Base-by-base conservation (phyloP, 2,888 invertebrate genomes). In the Sinelater perroti region DNA sequence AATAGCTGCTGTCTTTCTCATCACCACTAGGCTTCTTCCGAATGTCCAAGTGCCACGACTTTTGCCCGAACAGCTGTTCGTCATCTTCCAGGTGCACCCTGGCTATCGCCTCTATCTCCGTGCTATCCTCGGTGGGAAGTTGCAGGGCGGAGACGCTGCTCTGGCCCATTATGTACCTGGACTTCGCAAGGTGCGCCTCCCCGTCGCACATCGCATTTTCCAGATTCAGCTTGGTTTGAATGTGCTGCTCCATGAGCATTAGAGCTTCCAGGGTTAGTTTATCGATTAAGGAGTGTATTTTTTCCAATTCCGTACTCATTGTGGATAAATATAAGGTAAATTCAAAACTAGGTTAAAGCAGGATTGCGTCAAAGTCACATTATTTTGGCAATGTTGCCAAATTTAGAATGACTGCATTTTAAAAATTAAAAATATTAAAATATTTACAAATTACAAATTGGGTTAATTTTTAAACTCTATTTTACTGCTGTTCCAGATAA, bases 151-250 rank as follows among this genome's bases (percentile, higher is more conserved):
- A 87, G 3, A 93, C 86, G 5, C 84, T 84, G 65, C 84, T 87
- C 56, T 88, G 88, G 0, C 93, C 93, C 80, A 90, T 85, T 42
- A 92, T 89, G 67, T 92, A 91, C 45, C 91, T 83, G 1, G 87
- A 81, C 73, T 93, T 92, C 0, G 92, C 92, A 38, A 93, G 76
- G 66, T 90, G 85, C 35, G 87, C 82, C 72, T 87, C 86, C 0
- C 91, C 93, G 66, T 84, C 84, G 50, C 87, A 85, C 66, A 88
- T 84, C 40, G 81, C 78, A 6, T 83, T 82, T 77, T 93, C 91
- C 53, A 93, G 81, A 63, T 86, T 84, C 1, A 91, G 68, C 73
- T 88, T 89, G 17, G 83, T 78, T 40, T 80, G 77, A 60, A 93
- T 83, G 71, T 89, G 86, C 65, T 90, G 86, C 74, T 93, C 89